A percentile compares a stretch with the other conserved stretches of the same genome.
Evolutionary conservation across 2,113 vertebrate species (phyloP).

Genomic region (human (Homo sapiens)): GRCh38 chr2:200591001-200591500

Average conservation of each 20-base stretch:
- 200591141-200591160: not conserved
- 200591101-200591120: not conserved
- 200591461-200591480: not conserved
- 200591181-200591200: not conserved
- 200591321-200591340: not conserved
- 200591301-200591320: not conserved
- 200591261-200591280: not conserved
- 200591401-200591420: not conserved
- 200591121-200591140: not conserved
- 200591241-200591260: not conserved
- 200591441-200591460: not conserved
- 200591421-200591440: not conserved
- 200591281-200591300: not conserved
- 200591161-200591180: not conserved
- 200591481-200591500: not conserved
- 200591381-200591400: not conserved
- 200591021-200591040: not conserved
- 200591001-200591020: not conserved
- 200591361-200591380: not conserved
- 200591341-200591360: not conserved
- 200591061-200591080: not conserved
- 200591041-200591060: not conserved
- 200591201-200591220: not conserved
- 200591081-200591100: not conserved
- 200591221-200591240: not conserved